phyloP scores from a whole-genome alignment of 2,113 vertebrate species.

The Circaetus gallicus region DNA sequence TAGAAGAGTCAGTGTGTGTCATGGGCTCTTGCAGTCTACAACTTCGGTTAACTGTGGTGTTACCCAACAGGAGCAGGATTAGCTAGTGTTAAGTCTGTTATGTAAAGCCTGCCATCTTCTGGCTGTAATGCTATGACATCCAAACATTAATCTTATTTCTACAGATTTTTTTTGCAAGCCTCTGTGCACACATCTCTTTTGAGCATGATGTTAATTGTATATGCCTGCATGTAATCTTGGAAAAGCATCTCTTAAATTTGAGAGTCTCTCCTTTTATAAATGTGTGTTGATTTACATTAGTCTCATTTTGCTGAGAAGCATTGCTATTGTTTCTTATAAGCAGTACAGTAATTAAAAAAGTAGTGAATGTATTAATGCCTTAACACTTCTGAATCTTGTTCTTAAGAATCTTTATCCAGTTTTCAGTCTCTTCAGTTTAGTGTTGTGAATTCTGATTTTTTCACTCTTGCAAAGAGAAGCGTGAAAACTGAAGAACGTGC shows the following conservation, averaged over 20 bases:
- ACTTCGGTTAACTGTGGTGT: accelerated
- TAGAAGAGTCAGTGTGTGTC: not conserved
- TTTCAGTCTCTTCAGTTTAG: not conserved
- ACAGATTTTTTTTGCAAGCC: not conserved
- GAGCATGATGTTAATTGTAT: not conserved
- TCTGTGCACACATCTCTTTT: not conserved
- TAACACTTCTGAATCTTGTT: not conserved
- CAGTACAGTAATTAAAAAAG: not conserved
- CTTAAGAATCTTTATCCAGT: not conserved
- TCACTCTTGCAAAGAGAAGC: not conserved
- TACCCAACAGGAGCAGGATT: accelerated
- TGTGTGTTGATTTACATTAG: accelerated
- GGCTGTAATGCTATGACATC: not conserved
- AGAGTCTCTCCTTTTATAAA: not conserved
- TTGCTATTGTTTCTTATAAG: not conserved
- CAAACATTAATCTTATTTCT: not conserved
- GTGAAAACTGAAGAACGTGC: not conserved
- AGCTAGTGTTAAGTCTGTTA: not conserved
- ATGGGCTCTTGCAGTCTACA: not conserved
- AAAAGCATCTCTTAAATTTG: not conserved
- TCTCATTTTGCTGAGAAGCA: accelerated
- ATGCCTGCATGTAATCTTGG: not conserved
- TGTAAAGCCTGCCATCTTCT: constrained; percentile 38
- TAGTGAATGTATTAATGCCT: not conserved
- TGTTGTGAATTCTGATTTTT: not conserved